Percentiles rank a stretch among this genome's conserved stretches.
Conservation (phyloP, 92 coral and sea anemone species). For the Porites cylindrica region DNA sequence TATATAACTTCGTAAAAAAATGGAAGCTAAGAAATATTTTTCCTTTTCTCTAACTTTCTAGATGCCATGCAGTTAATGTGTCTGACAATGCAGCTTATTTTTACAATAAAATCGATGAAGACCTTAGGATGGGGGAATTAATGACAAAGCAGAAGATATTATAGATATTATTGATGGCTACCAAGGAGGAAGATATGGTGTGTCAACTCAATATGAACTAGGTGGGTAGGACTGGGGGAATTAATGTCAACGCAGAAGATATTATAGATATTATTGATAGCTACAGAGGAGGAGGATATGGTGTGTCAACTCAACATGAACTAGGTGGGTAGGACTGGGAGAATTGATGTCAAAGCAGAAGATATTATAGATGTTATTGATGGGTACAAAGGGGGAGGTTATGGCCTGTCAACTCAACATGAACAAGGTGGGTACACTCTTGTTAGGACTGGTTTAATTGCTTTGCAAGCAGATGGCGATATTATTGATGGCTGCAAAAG, state of each 20-base stretch:
- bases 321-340: conserved; percentile 25
- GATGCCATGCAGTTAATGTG: conserved; percentile 75
- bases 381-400: conserved; percentile 72
- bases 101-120: conserved; percentile 67
- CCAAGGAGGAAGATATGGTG: conserved; percentile 33
- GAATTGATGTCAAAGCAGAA: conserved; percentile 78
- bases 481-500: too few relatives aligned
- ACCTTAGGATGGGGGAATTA: conserved; percentile 23
- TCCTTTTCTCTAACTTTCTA: conserved; percentile 2
- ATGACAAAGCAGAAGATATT: conserved; percentile 65
- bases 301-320: too few relatives aligned
- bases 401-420: conserved; percentile 66
- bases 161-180: conserved; percentile 73
- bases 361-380: conserved; percentile 82
- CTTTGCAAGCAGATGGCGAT: too few relatives aligned
- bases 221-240: too few relatives aligned
- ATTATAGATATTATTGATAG: too few relatives aligned
- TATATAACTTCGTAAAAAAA: too few relatives aligned
- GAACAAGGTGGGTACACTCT: conserved; percentile 62
- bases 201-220: too few relatives aligned
- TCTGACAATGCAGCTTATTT: conserved; percentile 59
- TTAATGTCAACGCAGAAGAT: too few relatives aligned
- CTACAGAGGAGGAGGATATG: background rate
- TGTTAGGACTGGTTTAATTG: background rate
- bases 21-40: too few relatives aligned